A percentile compares a stretch with the other conserved stretches of the same genome.
These are phyloP conservation scores for Seriola quinqueradiata DNA, from an alignment of 2,113 vertebrate species.

Conservation along the genomic window DNA sequence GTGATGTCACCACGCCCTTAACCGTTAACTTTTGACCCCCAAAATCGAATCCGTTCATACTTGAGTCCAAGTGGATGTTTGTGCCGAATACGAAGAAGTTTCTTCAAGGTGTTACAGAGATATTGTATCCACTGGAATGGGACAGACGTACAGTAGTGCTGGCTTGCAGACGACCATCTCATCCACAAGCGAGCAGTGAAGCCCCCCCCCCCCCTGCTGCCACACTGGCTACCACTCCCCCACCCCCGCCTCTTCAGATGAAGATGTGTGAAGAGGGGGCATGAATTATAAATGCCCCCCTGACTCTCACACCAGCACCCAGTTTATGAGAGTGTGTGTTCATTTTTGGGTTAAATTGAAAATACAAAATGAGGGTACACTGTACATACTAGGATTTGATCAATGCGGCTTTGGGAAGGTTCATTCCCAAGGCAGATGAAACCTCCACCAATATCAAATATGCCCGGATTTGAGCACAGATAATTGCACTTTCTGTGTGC, in stretches of 20 bases:
- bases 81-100: no score
- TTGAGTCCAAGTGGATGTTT: no score
- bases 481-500: background rate
- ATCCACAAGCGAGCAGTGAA: constrained; percentile 65
- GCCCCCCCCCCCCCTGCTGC: constrained; percentile 7
- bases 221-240: constrained; percentile 46
- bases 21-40: no score
- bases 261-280: constrained; percentile 66
- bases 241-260: constrained; percentile 57
- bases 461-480: background rate
- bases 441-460: background rate
- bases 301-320: constrained; percentile 26
- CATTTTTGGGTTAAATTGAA: constrained; percentile 13
- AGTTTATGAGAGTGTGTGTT: constrained; percentile 33
- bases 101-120: no score
- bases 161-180: constrained; percentile 60
- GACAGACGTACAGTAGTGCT: background rate
- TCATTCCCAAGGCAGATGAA: background rate
- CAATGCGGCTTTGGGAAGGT: constrained; percentile 1
- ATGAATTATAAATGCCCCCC: constrained; percentile 75
- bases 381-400: background rate
- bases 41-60: no score
- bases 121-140: no score
- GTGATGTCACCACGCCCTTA: no score
- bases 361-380: background rate